These are phyloP conservation scores for Pseudochaenichthys georgianus DNA, from an alignment of 2,797 vertebrate genomes.

Conservation along the genomic window DNA sequence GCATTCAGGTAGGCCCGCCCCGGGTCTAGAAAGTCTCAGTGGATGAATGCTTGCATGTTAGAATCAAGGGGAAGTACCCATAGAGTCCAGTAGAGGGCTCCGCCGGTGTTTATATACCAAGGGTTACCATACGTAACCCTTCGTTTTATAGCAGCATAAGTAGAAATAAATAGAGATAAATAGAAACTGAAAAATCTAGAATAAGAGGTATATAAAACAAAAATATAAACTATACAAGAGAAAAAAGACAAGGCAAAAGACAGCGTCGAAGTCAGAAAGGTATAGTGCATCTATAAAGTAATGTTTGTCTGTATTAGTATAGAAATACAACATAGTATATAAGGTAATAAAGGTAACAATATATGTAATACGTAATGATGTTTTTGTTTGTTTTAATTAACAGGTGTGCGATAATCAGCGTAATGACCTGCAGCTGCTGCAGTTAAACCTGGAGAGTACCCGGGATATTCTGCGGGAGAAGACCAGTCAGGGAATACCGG, in stretches of 20 bases:
- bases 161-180: not conserved
- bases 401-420: conserved; percentile 91
- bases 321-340: no score
- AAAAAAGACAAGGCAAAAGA: not conserved
- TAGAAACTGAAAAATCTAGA: not conserved
- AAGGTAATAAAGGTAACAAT: no score
- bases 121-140: no score
- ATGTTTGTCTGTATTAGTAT: not conserved
- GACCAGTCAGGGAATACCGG: conserved; percentile 52
- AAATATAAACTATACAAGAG: not conserved
- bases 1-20: no score
- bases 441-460: conserved; percentile 85
- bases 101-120: no score
- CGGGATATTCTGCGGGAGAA: conserved; percentile 78
- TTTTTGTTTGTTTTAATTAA: conserved; percentile 28
- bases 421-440: conserved; percentile 88
- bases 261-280: not conserved
- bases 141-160: not conserved
- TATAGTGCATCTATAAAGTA: not conserved
- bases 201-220: not conserved
- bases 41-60: no score
- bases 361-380: not conserved
- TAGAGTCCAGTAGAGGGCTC: no score
- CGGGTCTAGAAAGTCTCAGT: no score
- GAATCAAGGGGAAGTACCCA: no score